phyloP scores from a whole-genome alignment of 1,140 invertebrate genomes.

The Nomia melanderi region DNA sequence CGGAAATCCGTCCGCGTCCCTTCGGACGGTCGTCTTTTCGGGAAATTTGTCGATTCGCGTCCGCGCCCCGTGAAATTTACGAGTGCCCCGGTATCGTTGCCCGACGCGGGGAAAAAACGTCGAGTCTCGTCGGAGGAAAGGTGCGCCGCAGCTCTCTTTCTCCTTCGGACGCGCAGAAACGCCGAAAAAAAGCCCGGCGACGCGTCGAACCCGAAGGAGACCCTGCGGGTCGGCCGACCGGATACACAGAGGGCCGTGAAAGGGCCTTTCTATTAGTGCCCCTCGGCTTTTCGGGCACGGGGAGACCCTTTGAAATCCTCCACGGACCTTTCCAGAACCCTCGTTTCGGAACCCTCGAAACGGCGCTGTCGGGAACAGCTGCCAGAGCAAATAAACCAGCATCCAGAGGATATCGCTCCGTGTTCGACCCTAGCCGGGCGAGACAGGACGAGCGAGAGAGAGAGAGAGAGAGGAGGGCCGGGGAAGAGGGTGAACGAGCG shows the following conservation, averaged over 20 bases:
- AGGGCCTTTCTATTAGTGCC: constrained; percentile 49
- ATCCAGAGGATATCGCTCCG: constrained; percentile 43
- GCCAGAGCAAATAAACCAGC: constrained; percentile 67
- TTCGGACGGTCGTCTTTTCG: constrained; percentile 19
- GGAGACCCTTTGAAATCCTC: constrained; percentile 55
- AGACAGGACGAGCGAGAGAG: not conserved
- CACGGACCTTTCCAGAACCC: constrained; percentile 53
- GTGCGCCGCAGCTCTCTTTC: too few relatives aligned
- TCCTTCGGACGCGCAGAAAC: not conserved
- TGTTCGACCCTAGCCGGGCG: not conserved
- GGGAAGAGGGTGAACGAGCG: not conserved
- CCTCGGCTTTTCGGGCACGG: constrained; percentile 32
- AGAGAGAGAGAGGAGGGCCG: not conserved
- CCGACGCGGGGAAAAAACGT: too few relatives aligned
- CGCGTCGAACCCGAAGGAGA: constrained; percentile 12
- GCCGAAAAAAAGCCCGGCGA: constrained; percentile 21
- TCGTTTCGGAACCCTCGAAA: constrained; percentile 36
- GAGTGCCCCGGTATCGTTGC: constrained; percentile 1
- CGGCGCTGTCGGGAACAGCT: constrained; percentile 62
- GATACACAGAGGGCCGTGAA: constrained; percentile 41
- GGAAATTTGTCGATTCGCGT: constrained; percentile 45
- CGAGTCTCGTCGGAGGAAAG: not conserved
- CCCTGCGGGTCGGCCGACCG: constrained; percentile 9
- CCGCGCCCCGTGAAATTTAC: constrained; percentile 39
- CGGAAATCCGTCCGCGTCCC: not conserved